Percentiles rank a stretch among this genome's conserved stretches.
phyloP scores from a whole-genome alignment of 2,888 invertebrate genomes.

The Electrophaes corylata region DNA sequence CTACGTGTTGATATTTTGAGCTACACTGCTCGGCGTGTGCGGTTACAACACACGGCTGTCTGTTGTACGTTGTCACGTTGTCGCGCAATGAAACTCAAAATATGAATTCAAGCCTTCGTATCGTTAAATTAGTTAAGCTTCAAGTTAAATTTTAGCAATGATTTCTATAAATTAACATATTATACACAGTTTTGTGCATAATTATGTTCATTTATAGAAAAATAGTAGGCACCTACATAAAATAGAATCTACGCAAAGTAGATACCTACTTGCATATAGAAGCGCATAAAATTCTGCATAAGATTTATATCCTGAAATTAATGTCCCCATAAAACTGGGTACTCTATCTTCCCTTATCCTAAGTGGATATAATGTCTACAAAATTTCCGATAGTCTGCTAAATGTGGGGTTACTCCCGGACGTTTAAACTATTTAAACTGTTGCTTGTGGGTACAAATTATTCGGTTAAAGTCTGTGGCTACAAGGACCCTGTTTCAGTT shows the following conservation, averaged over 20 bases:
- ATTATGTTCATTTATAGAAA: too few species aligned
- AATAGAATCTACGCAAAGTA: background rate
- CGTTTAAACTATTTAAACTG: slow-evolving; percentile 40
- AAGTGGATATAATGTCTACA: slow-evolving; percentile 33
- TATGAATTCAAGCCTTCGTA: too few species aligned
- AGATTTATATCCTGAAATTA: slow-evolving; percentile 14
- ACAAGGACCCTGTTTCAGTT: slow-evolving; percentile 14
- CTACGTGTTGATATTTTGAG: too few species aligned
- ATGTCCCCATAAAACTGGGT: slow-evolving; percentile 24
- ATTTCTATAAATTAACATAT: too few species aligned
- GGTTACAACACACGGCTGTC: too few species aligned
- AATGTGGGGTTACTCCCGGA: slow-evolving; percentile 43
- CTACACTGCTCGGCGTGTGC: too few species aligned
- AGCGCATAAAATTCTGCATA: slow-evolving; percentile 3
- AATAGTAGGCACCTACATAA: too few species aligned
- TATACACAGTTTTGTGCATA: too few species aligned
- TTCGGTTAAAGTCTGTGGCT: slow-evolving; percentile 19
- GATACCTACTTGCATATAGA: background rate
- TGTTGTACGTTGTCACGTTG: too few species aligned
- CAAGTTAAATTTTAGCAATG: too few species aligned
- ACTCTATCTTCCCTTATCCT: slow-evolving; percentile 27
- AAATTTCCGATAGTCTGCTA: slow-evolving; percentile 45
- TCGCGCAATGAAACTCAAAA: too few species aligned
- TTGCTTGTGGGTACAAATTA: slow-evolving; percentile 28
- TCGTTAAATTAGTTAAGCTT: too few species aligned